Conservation (phyloP, 2,113 vertebrate species). For the Cololabis saira region DNA sequence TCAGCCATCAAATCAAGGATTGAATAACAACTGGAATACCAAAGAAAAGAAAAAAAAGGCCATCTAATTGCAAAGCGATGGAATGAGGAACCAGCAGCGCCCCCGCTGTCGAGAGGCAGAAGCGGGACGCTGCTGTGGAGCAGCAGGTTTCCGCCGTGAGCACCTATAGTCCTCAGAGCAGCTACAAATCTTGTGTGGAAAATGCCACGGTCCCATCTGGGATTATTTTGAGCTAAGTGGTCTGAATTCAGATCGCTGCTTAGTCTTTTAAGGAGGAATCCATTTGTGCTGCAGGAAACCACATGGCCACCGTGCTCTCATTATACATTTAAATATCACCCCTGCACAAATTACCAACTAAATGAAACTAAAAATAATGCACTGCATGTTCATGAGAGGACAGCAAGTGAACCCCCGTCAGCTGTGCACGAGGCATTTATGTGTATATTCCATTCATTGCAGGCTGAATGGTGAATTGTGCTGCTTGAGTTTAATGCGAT, state of each 20-base stretch:
- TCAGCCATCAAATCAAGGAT: conserved; percentile 40
- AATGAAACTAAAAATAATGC: conserved; percentile 3
- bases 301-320: conserved; percentile 3
- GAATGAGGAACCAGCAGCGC: conserved; percentile 24
- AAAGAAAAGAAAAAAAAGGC: conserved; percentile 40
- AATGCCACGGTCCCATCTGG: conserved; percentile 59
- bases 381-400: not conserved
- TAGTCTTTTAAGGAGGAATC: conserved; percentile 25
- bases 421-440: not conserved
- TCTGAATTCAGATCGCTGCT: conserved; percentile 46
- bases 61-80: conserved; percentile 43
- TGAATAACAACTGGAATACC: conserved; percentile 28
- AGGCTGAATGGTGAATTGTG: conserved; percentile 52
- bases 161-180: conserved; percentile 36
- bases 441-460: conserved; percentile 40
- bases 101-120: conserved; percentile 19
- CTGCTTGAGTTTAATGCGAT: conserved; percentile 42
- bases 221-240: conserved; percentile 57
- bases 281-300: conserved; percentile 35
- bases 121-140: conserved; percentile 31
- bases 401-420: not conserved
- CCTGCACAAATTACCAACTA: not conserved
- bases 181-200: conserved; percentile 20
- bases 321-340: conserved; percentile 30
- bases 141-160: conserved; percentile 34